Evolutionary conservation across 1,140 invertebrate genomes (phyloP).

Genomic region (Rhagoletis zephyria): DNA sequence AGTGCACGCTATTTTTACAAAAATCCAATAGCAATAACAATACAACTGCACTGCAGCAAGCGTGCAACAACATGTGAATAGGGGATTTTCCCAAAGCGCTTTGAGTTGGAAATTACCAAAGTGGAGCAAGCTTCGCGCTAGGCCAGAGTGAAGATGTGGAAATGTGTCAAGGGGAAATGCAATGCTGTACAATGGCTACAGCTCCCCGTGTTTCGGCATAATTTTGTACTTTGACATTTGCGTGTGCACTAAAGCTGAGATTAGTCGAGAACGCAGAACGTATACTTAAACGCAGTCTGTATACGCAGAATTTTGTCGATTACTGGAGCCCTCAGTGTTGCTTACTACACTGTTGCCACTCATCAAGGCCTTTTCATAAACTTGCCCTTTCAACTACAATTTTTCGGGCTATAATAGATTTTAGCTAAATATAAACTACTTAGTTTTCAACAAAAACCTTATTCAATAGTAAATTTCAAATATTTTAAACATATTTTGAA

Average conservation of each 20-base stretch:
- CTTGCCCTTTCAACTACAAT: too few relatives aligned
- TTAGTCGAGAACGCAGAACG: too few relatives aligned
- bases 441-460: too few relatives aligned
- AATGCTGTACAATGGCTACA: background rate
- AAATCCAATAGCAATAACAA: background rate
- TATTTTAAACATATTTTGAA: too few relatives aligned
- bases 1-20: background rate
- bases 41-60: background rate
- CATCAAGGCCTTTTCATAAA: too few relatives aligned
- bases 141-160: background rate
- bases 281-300: too few relatives aligned
- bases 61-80: constrained; percentile 9
- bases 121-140: background rate
- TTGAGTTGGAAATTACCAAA: background rate
- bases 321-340: too few relatives aligned
- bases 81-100: constrained; percentile 12
- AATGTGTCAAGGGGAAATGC: constrained; percentile 39
- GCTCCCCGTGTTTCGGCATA: constrained; percentile 23
- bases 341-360: too few relatives aligned
- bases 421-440: too few relatives aligned
- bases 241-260: constrained; percentile 42
- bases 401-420: too few relatives aligned
- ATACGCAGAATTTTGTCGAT: too few relatives aligned
- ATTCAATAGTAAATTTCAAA: too few relatives aligned
- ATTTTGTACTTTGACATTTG: constrained; percentile 37